Evolutionary conservation across 2,797 vertebrate genomes (phyloP).

Genomic region (Channallabes apus): DNA sequence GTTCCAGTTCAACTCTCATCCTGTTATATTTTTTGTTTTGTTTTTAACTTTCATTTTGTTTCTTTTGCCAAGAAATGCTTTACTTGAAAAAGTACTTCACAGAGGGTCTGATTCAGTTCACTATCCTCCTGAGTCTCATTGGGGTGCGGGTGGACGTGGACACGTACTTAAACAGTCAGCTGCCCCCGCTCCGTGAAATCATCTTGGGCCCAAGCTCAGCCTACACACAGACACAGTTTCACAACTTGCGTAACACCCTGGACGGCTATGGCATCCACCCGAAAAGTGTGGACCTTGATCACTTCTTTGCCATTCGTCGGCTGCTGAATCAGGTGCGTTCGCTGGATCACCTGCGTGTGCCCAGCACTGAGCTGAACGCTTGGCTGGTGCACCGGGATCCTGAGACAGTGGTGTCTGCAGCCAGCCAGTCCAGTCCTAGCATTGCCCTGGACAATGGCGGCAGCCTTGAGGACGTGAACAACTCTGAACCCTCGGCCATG

Average conservation of each 20-base stretch:
- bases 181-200: constrained; percentile 95
- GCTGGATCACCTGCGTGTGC: constrained; percentile 91
- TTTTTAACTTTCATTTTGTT: constrained; percentile 77
- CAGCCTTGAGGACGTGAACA: constrained; percentile 84
- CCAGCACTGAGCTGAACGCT: constrained; percentile 88
- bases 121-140: constrained; percentile 97
- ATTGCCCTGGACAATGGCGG: constrained; percentile 88
- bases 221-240: constrained; percentile 98
- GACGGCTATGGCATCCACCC: constrained; percentile 98
- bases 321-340: constrained; percentile 94
- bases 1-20: constrained; percentile 53
- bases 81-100: constrained; percentile 99
- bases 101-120: constrained; percentile 99
- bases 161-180: constrained; percentile 92
- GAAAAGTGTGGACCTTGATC: constrained; percentile 96
- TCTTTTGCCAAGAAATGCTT: constrained; percentile 96
- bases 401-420: constrained; percentile 84
- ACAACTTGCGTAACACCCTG: constrained; percentile 95
- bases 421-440: constrained; percentile 81
- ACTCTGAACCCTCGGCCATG: constrained; percentile 82
- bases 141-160: constrained; percentile 98
- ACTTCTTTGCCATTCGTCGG: constrained; percentile 88
- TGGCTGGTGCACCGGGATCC: constrained; percentile 96
- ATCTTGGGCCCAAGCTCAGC: constrained; percentile 98
- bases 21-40: constrained; percentile 48